phyloP scores from a whole-genome alignment of 2,888 invertebrate genomes.

The Branchinecta sandiegonensis region DNA sequence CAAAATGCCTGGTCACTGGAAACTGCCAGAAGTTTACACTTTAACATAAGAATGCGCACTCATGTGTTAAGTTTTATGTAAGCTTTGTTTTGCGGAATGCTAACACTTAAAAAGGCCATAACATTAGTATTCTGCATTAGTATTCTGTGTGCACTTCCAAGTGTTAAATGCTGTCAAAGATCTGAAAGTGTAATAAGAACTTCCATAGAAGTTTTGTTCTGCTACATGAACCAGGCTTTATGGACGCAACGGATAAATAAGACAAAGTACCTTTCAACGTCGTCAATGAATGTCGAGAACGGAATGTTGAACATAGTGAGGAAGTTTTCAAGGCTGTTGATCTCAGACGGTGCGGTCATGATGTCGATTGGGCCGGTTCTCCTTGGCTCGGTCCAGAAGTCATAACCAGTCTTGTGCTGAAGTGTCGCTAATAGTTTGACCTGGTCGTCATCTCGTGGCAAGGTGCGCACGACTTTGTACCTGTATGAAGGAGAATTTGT shows the following conservation, averaged over 20 bases:
- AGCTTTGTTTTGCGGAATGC: no score
- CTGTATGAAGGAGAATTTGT: not conserved
- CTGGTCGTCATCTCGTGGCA: not conserved
- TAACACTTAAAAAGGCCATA: no score
- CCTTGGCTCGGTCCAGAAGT: conserved; percentile 28
- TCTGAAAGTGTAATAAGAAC: no score
- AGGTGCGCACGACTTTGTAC: conserved; percentile 8
- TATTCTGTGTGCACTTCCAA: no score
- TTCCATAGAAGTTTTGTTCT: not conserved
- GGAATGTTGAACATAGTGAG: conserved; percentile 25
- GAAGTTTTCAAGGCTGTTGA: conserved; percentile 21
- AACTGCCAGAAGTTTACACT: no score
- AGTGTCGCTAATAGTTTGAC: conserved; percentile 20
- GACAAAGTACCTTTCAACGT: conserved; percentile 25
- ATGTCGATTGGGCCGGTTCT: conserved; percentile 26
- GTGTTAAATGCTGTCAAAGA: no score
- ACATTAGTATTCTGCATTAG: no score
- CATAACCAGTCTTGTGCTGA: conserved; percentile 25
- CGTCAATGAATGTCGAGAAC: conserved; percentile 25
- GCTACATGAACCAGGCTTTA: not conserved
- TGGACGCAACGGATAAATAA: not conserved
- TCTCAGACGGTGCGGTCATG: conserved; percentile 25
- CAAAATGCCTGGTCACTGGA: no score
- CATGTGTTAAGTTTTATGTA: no score
- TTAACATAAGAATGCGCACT: no score